These are phyloP conservation scores for Podocnemis expansa DNA, from an alignment of 2,113 vertebrate genomes.

Conservation along the genomic window DNA sequence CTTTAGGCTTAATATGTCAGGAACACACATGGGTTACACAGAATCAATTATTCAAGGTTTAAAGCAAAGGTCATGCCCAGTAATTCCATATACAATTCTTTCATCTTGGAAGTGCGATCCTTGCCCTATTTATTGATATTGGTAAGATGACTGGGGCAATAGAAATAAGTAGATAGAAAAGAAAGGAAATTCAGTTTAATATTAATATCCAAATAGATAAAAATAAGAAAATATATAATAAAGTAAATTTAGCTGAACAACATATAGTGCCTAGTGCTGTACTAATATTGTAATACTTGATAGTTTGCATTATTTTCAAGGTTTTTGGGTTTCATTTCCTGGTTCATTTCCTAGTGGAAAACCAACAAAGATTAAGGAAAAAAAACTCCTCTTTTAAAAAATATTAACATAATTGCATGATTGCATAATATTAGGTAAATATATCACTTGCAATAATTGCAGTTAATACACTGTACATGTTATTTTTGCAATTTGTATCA, in stretches of 20 bases:
- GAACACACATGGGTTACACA: fast-evolving
- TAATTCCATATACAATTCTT: background rate
- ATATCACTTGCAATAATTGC: conserved; percentile 60
- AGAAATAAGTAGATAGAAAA: too few relatives aligned
- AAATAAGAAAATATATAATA: conserved; percentile 23
- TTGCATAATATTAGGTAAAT: conserved; percentile 67
- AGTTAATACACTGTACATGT: conserved; percentile 54
- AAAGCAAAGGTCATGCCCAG: background rate
- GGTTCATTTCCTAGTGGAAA: conserved; percentile 57
- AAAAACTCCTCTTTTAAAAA: conserved; percentile 56
- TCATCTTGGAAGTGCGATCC: background rate
- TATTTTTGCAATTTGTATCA: conserved; percentile 60
- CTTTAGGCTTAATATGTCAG: background rate
- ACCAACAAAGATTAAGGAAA: conserved; percentile 66
- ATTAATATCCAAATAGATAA: conserved; percentile 25
- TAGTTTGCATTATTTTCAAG: background rate
- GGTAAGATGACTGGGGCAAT: background rate
- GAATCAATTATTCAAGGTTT: background rate
- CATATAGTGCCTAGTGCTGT: conserved; percentile 26
- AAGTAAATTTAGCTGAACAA: conserved; percentile 45
- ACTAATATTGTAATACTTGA: conserved; percentile 31
- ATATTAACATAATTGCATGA: conserved; percentile 67
- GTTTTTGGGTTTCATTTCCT: conserved; percentile 54
- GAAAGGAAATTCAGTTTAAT: background rate
- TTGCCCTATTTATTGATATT: background rate